Evolutionary conservation across 2,113 vertebrate species (phyloP).

Genomic region (Zosterops borbonicus): DNA sequence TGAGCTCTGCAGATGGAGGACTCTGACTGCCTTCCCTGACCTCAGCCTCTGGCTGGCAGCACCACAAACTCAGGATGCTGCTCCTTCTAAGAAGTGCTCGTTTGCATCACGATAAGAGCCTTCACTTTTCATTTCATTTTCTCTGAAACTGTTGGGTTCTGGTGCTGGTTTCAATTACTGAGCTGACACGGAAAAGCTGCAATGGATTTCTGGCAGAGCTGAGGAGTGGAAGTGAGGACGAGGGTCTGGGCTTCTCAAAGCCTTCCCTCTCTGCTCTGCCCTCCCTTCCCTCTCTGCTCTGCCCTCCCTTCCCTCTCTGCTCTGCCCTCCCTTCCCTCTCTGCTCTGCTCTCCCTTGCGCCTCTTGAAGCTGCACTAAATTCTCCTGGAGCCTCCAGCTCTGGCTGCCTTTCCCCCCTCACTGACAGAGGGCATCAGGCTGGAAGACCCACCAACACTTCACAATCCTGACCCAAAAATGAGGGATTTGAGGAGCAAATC

Average conservation of each 20-base stretch:
- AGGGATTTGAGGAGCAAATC: neutral
- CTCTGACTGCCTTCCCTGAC: neutral
- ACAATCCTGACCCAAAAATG: neutral
- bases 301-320: no score
- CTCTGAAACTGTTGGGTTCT: neutral
- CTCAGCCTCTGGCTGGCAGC: neutral
- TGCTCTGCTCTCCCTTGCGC: neutral
- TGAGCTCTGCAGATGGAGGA: neutral
- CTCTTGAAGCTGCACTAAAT: neutral
- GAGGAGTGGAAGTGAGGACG: neutral
- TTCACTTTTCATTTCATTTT: neutral
- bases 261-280: neutral
- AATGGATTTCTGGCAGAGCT: neutral
- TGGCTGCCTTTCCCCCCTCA: neutral
- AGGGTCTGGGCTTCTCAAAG: neutral
- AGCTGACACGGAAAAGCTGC: neutral
- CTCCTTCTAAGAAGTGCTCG: neutral
- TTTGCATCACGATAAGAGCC: neutral
- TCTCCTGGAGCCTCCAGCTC: neutral
- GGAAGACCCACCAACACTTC: neutral
- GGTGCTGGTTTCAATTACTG: conserved; percentile 8
- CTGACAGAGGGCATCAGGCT: neutral
- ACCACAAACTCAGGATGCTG: neutral
- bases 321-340: neutral
- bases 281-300: neutral